A percentile compares a stretch with the other conserved stretches of the same genome.
Conservation (phyloP, 2,797 vertebrate species). For the Etheostoma nigrum region DNA sequence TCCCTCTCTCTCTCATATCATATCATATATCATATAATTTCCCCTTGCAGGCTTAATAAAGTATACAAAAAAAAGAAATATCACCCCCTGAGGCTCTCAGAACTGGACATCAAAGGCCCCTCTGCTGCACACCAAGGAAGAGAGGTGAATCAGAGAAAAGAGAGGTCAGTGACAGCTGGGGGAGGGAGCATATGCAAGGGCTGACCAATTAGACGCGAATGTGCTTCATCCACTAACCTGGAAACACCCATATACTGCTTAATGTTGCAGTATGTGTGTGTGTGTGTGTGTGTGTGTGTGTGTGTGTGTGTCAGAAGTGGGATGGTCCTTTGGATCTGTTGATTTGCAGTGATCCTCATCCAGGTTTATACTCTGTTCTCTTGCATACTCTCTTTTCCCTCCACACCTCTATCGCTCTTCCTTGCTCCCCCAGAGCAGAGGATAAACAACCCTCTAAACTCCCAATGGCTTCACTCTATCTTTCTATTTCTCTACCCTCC, state of each 20-base stretch:
- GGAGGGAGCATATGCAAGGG: conserved; percentile 56
- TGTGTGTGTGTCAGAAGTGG: conserved; percentile 36
- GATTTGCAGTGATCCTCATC: conserved; percentile 67
- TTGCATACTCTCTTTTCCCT: conserved; percentile 23
- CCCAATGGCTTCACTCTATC: conserved; percentile 32
- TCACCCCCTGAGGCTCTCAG: conserved; percentile 67
- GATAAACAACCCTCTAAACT: conserved; percentile 62
- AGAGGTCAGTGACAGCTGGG: conserved; percentile 62
- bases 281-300: conserved; percentile 18
- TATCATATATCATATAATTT: too few relatives aligned
- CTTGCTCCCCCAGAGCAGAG: conserved; percentile 42
- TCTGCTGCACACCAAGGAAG: conserved; percentile 57
- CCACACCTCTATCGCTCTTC: conserved; percentile 44
- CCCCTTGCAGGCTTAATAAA: too few relatives aligned
- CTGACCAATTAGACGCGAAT: conserved; percentile 61
- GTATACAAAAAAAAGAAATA: too few relatives aligned
- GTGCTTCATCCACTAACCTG: conserved; percentile 65
- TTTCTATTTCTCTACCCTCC: conserved; percentile 19
- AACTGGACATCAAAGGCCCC: conserved; percentile 71
- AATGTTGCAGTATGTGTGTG: conserved; percentile 44
- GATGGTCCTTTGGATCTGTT: conserved; percentile 55
- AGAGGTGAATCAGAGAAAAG: conserved; percentile 62
- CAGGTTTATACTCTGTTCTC: conserved; percentile 52
- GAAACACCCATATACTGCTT: conserved; percentile 62
- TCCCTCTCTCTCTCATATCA: conserved; percentile 6